These are phyloP conservation scores for Agrochola circellaris DNA, from an alignment of 2,888 invertebrate genomes.

Conservation along the genomic window DNA sequence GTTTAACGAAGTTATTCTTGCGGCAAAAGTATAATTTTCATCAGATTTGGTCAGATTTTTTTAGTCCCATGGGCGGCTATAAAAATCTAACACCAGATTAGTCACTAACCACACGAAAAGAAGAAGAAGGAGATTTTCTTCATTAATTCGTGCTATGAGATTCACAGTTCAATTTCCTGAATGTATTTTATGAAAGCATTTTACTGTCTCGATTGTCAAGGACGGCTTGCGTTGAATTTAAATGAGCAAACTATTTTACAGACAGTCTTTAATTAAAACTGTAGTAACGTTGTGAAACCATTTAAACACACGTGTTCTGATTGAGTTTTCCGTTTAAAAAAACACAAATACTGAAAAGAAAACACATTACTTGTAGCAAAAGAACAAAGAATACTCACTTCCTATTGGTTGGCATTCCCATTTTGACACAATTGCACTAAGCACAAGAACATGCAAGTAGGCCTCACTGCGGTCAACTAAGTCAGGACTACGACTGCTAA, in stretches of 20 bases:
- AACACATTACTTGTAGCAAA: constrained; percentile 19
- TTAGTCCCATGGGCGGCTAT: too few species aligned
- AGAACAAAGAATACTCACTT: constrained; percentile 47
- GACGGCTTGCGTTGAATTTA: neutral
- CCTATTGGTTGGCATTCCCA: constrained; percentile 53
- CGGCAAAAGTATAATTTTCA: neutral
- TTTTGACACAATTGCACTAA: constrained; percentile 53
- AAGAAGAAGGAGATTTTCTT: too few species aligned
- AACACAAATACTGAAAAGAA: constrained; percentile 5
- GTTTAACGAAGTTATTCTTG: constrained; percentile 6
- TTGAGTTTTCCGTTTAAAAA: neutral
- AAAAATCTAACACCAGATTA: too few species aligned
- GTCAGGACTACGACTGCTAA: constrained; percentile 55
- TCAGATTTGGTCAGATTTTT: too few species aligned
- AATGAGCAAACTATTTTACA: neutral
- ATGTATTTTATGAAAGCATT: neutral
- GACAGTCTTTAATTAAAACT: neutral
- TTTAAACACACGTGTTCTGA: constrained; percentile 2
- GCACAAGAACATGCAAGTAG: constrained; percentile 43
- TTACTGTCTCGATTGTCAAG: neutral
- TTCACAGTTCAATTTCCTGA: constrained; percentile 5
- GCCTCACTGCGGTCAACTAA: constrained; percentile 56
- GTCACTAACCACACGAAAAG: too few species aligned
- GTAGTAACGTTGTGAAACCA: neutral
- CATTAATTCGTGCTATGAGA: neutral